Percentiles rank a stretch among this genome's conserved stretches.
Evolutionary conservation across 2,797 vertebrate species (phyloP).

Genomic region (Tarsius wallacei): DNA sequence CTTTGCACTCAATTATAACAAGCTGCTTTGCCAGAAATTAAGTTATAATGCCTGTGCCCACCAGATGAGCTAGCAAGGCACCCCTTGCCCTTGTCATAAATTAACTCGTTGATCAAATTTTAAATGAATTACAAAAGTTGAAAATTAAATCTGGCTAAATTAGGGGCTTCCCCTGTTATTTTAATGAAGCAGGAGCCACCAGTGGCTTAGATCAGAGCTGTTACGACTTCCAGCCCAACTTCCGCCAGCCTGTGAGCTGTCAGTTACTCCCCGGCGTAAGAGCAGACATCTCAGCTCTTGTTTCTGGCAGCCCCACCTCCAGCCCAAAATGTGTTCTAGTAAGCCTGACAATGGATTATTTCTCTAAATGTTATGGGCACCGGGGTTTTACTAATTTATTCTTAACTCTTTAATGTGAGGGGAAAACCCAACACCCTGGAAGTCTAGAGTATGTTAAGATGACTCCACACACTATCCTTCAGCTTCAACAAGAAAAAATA

Average conservation of each 20-base stretch:
- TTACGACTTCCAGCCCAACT: not conserved
- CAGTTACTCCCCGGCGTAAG: not conserved
- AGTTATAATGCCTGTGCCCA: constrained; percentile 75
- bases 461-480: rapidly evolving
- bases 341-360: not conserved
- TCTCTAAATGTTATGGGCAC: not conserved
- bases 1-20: constrained; percentile 80
- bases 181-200: constrained; percentile 29
- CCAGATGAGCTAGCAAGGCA: constrained; percentile 72
- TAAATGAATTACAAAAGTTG: constrained; percentile 85
- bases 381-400: not conserved
- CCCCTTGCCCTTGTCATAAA: constrained; percentile 83
- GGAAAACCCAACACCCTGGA: not conserved
- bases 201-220: not conserved
- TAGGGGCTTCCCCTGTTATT: constrained; percentile 30
- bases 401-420: not conserved
- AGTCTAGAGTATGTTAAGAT: not conserved
- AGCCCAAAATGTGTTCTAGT: not conserved
- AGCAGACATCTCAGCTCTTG: rapidly evolving
- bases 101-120: constrained; percentile 85
- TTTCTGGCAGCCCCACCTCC: not conserved
- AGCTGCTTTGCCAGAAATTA: constrained; percentile 77
- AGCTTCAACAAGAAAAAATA: not conserved
- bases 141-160: constrained; percentile 84
- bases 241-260: rapidly evolving